phyloP scores from a whole-genome alignment of 2,888 invertebrate species.

The Apamea sordens region DNA sequence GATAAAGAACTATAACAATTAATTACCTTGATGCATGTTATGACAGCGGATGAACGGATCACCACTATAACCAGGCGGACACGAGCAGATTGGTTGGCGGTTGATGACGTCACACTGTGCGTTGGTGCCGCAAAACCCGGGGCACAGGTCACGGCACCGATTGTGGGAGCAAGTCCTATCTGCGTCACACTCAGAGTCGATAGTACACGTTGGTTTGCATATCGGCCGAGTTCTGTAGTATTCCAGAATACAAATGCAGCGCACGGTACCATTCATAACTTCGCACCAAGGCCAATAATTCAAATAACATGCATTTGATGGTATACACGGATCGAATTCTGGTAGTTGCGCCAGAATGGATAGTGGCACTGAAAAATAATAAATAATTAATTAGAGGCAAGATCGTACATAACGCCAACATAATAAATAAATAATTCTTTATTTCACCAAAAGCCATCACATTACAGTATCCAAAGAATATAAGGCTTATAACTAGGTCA shows the following conservation, averaged over 20 bases:
- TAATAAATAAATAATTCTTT: no score
- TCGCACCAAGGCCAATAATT: conserved; percentile 92
- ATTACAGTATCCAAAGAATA: no score
- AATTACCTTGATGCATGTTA: conserved; percentile 79
- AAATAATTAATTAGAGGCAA: neutral
- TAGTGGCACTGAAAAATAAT: conserved; percentile 72
- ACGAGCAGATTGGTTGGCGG: conserved; percentile 93
- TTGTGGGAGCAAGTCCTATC: conserved; percentile 92
- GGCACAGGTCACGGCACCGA: conserved; percentile 94
- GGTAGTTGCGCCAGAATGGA: conserved; percentile 73
- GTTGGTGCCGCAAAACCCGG: conserved; percentile 94
- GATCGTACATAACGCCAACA: no score
- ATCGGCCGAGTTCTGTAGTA: conserved; percentile 94
- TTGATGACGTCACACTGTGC: conserved; percentile 93
- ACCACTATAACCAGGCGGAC: conserved; percentile 92
- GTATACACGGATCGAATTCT: conserved; percentile 91
- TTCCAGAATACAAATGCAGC: conserved; percentile 93
- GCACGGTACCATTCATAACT: conserved; percentile 91
- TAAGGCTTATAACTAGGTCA: no score
- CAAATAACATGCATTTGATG: conserved; percentile 93
- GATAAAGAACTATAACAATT: neutral
- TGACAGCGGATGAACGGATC: conserved; percentile 92
- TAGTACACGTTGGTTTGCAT: conserved; percentile 93
- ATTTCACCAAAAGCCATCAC: no score
- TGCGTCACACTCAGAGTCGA: conserved; percentile 93